These are phyloP conservation scores for Phrynocephalus vlangalii DNA, from an alignment of 2,797 vertebrate species.

Conservation along the genomic window DNA sequence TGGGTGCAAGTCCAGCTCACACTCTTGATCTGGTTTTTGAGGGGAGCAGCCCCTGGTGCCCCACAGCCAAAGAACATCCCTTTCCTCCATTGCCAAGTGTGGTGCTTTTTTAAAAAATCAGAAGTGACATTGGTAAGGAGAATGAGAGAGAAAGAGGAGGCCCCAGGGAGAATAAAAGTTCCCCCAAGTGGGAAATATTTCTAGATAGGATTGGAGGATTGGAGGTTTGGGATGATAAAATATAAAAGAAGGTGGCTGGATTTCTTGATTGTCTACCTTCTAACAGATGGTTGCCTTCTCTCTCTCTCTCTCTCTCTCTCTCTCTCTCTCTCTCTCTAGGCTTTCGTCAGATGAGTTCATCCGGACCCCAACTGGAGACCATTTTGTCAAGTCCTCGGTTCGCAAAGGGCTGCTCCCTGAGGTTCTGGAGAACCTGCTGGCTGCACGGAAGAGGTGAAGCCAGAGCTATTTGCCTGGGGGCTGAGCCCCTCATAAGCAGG, in stretches of 20 bases:
- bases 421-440: conserved; percentile 91
- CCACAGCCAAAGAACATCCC: neutral
- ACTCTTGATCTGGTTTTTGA: neutral
- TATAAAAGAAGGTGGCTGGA: accelerated
- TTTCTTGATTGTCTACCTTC: neutral
- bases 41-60: neutral
- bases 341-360: conserved; percentile 88
- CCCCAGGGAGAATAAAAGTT: neutral
- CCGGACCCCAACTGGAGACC: conserved; percentile 89
- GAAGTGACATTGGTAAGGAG: neutral
- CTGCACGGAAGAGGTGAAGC: conserved; percentile 88
- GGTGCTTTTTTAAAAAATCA: neutral
- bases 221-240: neutral
- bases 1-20: neutral
- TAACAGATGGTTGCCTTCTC: neutral
- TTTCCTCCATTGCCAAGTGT: neutral
- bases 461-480: neutral
- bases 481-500: neutral
- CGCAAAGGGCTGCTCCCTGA: conserved; percentile 92
- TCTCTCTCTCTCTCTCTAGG: conserved; percentile 64
- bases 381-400: conserved; percentile 88
- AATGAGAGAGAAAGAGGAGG: neutral
- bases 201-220: neutral
- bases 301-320: no score
- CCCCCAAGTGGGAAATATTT: neutral